These are phyloP conservation scores for Cygnus olor DNA, from an alignment of 2,797 vertebrate species.

Conservation along the genomic window DNA sequence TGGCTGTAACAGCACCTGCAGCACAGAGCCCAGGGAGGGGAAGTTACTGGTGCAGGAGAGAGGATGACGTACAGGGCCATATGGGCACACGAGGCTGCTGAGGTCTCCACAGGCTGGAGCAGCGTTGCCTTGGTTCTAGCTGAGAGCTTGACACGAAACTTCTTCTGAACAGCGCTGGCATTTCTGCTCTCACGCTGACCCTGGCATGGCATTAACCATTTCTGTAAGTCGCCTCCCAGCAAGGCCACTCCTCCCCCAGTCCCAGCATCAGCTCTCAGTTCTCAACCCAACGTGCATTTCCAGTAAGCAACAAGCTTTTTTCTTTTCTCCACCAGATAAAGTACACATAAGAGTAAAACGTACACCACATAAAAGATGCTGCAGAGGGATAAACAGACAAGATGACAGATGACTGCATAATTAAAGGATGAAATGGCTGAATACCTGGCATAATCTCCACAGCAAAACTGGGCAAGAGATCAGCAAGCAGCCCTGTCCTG, in stretches of 20 bases:
- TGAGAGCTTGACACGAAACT: neutral
- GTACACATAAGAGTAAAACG: neutral
- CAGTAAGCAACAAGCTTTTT: neutral
- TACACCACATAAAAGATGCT: conserved; percentile 51
- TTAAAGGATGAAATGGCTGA: conserved; percentile 76
- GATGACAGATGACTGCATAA: conserved; percentile 67
- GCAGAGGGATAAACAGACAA: conserved; percentile 68
- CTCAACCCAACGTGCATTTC: neutral
- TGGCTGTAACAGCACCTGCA: neutral
- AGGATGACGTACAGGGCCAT: neutral
- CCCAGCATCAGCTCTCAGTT: neutral
- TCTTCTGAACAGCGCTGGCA: neutral
- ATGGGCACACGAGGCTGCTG: fast-evolving
- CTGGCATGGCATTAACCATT: neutral
- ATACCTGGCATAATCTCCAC: conserved; percentile 99
- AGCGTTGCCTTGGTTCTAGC: neutral
- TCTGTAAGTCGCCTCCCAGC: neutral
- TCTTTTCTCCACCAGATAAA: neutral
- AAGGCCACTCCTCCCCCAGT: neutral
- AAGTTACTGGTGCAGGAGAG: neutral
- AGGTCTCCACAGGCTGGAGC: neutral
- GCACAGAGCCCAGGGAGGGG: neutral
- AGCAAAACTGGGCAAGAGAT: conserved; percentile 99
- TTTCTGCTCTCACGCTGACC: neutral
- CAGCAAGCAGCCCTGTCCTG: conserved; percentile 96